Evolutionary conservation across 2,888 invertebrate species (phyloP).

Genomic region (Altica lythri): DNA sequence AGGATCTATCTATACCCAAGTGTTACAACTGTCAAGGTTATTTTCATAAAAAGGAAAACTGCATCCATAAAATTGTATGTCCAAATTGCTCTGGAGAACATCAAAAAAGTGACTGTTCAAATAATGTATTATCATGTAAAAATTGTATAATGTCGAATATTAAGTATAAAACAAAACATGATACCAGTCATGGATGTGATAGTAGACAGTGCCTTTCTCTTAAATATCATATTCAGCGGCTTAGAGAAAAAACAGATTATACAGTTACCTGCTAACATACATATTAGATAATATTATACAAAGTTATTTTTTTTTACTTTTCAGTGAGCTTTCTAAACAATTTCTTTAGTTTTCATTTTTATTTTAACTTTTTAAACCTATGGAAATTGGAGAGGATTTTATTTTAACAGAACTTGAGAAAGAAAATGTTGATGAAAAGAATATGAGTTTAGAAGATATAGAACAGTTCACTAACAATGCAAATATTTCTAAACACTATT

Average conservation of each 20-base stretch:
- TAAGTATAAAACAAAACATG: constrained; percentile 12
- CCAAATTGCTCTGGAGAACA: constrained; percentile 8
- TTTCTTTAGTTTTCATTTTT: neutral
- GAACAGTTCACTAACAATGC: neutral
- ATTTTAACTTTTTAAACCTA: neutral
- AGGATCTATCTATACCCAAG: constrained; percentile 5
- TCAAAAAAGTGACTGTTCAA: neutral
- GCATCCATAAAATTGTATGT: constrained; percentile 4
- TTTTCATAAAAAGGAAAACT: constrained; percentile 11
- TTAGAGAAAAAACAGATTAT: constrained; percentile 6
- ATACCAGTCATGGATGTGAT: neutral
- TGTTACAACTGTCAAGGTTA: constrained; percentile 9
- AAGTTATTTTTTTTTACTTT: too few relatives aligned
- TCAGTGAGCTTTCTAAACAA: neutral
- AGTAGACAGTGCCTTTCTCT: neutral
- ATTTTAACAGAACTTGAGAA: constrained; percentile 11
- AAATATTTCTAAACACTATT: too few relatives aligned
- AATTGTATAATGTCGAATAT: constrained; percentile 5
- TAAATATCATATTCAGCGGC: neutral
- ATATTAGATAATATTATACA: neutral
- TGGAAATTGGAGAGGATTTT: neutral
- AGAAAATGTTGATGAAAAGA: constrained; percentile 4
- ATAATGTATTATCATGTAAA: neutral
- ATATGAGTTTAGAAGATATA: neutral
- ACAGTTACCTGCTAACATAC: too few relatives aligned